Conservation (phyloP, 2,113 vertebrate genomes). For the Megaleporinus macrocephalus region DNA sequence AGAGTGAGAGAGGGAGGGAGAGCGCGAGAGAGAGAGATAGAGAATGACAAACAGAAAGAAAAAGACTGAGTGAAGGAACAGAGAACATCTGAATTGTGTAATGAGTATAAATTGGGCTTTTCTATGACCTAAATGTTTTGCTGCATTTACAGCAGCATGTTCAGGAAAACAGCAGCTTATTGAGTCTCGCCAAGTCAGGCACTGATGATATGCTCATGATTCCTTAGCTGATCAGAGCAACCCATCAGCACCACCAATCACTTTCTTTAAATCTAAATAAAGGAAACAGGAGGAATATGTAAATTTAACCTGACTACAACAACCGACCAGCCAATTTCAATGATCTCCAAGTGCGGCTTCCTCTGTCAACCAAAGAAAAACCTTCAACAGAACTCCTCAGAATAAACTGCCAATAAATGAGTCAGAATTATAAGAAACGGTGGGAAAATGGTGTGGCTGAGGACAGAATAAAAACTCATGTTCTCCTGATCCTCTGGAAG, state of each 20-base stretch:
- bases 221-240: not conserved
- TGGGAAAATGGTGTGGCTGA: no score
- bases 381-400: no score
- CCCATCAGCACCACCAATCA: no score
- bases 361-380: no score
- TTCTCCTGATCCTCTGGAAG: no score
- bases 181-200: not conserved
- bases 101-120: no score
- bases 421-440: no score
- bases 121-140: not conserved
- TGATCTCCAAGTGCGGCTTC: no score
- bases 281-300: not conserved
- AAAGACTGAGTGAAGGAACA: not conserved
- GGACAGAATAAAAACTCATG: no score
- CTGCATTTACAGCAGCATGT: not conserved
- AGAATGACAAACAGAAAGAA: not conserved
- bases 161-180: not conserved
- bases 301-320: not conserved
- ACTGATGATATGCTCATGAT: slow-evolving; percentile 7
- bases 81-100: not conserved
- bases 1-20: not conserved
- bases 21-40: slow-evolving; percentile 17
- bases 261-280: not conserved
- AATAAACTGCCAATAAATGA: no score
- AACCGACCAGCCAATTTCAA: no score